These are phyloP conservation scores for Bujurquina vittata DNA, from an alignment of 2,113 vertebrate genomes.

Conservation along the genomic window DNA sequence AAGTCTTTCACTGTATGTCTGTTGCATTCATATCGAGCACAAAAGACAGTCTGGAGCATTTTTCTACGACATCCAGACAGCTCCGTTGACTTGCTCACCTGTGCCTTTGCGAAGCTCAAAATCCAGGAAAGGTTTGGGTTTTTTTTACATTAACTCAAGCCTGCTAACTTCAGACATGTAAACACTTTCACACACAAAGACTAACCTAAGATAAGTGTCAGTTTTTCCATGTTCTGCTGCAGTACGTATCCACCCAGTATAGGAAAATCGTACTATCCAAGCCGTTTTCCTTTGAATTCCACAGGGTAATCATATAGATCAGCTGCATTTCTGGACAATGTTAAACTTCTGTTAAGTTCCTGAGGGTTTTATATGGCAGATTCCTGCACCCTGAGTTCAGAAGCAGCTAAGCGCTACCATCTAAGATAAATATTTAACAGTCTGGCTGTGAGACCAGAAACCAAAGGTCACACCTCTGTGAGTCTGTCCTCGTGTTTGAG, in stretches of 20 bases:
- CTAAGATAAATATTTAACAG: slow-evolving; percentile 80
- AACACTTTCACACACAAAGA: not conserved
- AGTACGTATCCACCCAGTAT: slow-evolving; percentile 31
- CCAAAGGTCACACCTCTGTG: slow-evolving; percentile 65
- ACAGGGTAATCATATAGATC: not conserved
- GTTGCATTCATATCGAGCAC: slow-evolving; percentile 4
- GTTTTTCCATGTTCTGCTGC: slow-evolving; percentile 63
- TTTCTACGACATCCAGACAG: not conserved
- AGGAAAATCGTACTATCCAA: not conserved
- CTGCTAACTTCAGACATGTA: not conserved
- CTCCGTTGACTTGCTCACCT: not conserved
- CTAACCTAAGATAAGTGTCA: slow-evolving; percentile 41
- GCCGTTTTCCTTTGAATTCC: not conserved
- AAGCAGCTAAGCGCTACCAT: slow-evolving; percentile 30
- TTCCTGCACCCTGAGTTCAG: slow-evolving; percentile 29
- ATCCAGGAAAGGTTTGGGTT: not conserved
- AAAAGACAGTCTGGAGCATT: not conserved
- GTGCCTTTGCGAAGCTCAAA: not conserved
- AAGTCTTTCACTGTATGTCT: not conserved
- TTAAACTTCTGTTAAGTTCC: not conserved
- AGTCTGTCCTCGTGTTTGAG: slow-evolving; percentile 12
- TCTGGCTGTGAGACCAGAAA: slow-evolving; percentile 59
- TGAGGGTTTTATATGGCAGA: slow-evolving; percentile 34
- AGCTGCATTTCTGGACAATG: not conserved
- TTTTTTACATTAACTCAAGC: not conserved